Conservation (phyloP, 2,113 vertebrate species). For the Philantomba maxwellii region DNA sequence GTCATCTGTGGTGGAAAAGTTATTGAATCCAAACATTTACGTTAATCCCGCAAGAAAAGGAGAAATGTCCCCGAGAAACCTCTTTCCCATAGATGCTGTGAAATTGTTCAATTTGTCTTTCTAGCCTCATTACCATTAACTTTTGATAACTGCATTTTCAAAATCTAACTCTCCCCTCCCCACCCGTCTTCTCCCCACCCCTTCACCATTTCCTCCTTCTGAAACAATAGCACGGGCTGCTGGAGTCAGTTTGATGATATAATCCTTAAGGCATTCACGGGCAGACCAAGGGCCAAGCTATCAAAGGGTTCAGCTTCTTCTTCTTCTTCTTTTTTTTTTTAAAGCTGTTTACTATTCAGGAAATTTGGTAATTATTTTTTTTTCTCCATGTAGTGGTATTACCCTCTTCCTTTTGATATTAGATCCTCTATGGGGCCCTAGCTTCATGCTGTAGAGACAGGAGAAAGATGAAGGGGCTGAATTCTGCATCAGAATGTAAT, state of each 20-base stretch:
- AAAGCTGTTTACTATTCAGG: constrained; percentile 67
- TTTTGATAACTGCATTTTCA: neutral
- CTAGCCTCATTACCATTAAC: neutral
- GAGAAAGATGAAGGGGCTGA: constrained; percentile 55
- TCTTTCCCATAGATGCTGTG: neutral
- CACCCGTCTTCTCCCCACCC: neutral
- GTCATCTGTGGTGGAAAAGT: constrained; percentile 24
- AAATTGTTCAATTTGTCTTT: constrained; percentile 18
- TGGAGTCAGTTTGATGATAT: constrained; percentile 36
- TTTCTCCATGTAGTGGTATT: constrained; percentile 37
- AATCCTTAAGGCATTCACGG: neutral
- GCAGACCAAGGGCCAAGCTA: neutral
- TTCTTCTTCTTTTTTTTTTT: neutral
- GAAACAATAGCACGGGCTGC: neutral
- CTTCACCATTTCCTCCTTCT: neutral
- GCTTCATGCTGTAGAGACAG: constrained; percentile 37
- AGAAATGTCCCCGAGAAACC: neutral
- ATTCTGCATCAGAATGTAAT: neutral
- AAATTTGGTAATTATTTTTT: constrained; percentile 69
- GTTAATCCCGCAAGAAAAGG: neutral
- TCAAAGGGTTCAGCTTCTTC: constrained; percentile 1
- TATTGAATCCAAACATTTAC: constrained; percentile 20
- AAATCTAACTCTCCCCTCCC: neutral
- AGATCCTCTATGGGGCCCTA: constrained; percentile 56
- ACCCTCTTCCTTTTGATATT: constrained; percentile 70